These are phyloP conservation scores for Caenorhabditis sp. DNA, from an alignment of 2,888 invertebrate species.

Conservation along the genomic window DNA sequence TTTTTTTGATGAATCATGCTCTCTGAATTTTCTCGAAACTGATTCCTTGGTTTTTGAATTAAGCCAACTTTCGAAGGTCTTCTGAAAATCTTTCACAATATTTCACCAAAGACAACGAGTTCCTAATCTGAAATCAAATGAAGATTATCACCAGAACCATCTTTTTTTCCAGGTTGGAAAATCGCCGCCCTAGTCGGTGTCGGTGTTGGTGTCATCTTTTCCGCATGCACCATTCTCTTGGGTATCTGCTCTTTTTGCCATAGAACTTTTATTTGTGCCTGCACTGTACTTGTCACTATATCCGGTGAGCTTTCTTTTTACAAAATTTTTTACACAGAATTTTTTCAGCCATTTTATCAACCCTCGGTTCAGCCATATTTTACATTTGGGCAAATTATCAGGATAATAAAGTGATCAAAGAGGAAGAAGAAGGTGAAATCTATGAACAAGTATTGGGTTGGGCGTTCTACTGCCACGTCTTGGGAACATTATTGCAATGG, in stretches of 20 bases:
- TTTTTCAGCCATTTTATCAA: conserved; percentile 45
- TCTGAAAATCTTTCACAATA: neutral
- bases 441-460: conserved; percentile 70
- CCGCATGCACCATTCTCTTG: conserved; percentile 45
- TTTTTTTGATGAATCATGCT: no score
- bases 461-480: conserved; percentile 65
- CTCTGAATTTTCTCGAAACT: no score
- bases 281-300: conserved; percentile 61
- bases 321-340: neutral
- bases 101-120: no score
- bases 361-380: conserved; percentile 60
- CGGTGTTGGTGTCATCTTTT: conserved; percentile 56
- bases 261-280: conserved; percentile 54
- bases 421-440: conserved; percentile 63
- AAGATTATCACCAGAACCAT: neutral
- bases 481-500: conserved; percentile 58
- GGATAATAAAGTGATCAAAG: conserved; percentile 69
- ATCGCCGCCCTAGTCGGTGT: conserved; percentile 65
- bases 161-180: conserved; percentile 61
- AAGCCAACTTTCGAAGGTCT: neutral
- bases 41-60: no score
- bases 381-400: conserved; percentile 68
- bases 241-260: conserved; percentile 59
- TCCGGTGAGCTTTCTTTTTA: conserved; percentile 45
- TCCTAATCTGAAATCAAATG: no score